Evolutionary conservation across 2,797 vertebrate species (phyloP).

Genomic region (Numenius phaeopus): DNA sequence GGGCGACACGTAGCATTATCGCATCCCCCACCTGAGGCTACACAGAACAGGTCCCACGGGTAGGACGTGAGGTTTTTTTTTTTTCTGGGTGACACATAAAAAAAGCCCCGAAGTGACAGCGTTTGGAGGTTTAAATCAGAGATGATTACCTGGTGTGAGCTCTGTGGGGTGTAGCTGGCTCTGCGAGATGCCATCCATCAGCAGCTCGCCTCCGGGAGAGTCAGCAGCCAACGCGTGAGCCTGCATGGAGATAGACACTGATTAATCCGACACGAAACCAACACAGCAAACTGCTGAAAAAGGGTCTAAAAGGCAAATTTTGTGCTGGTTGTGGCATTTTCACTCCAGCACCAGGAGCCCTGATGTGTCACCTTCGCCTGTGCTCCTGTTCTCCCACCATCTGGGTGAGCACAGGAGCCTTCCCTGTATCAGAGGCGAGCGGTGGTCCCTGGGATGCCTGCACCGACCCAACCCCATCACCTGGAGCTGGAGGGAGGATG

Average conservation of each 20-base stretch:
- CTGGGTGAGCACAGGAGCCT: not conserved
- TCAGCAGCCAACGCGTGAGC: accelerated
- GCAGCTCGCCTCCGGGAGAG: not conserved
- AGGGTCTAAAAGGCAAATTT: not conserved
- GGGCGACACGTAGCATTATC: accelerated
- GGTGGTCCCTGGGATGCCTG: not conserved
- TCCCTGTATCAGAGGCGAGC: not conserved
- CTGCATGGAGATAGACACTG: not conserved
- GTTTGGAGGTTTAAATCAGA: not conserved
- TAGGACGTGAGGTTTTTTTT: not conserved
- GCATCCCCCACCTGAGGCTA: not conserved
- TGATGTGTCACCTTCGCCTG: accelerated
- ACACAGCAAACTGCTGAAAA: not conserved
- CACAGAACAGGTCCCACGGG: accelerated
- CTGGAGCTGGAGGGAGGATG: not conserved
- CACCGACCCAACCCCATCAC: not conserved
- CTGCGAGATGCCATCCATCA: not conserved
- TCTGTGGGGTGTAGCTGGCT: not conserved
- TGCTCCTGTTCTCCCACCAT: not conserved
- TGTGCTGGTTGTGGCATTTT: not conserved
- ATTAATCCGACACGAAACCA: accelerated
- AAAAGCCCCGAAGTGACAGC: accelerated
- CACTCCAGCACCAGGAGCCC: accelerated
- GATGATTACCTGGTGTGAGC: not conserved
- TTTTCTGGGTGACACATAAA: accelerated